Evolutionary conservation across 2,797 vertebrate genomes (phyloP).

Genomic region (Ctenosaura bakeri): DNA sequence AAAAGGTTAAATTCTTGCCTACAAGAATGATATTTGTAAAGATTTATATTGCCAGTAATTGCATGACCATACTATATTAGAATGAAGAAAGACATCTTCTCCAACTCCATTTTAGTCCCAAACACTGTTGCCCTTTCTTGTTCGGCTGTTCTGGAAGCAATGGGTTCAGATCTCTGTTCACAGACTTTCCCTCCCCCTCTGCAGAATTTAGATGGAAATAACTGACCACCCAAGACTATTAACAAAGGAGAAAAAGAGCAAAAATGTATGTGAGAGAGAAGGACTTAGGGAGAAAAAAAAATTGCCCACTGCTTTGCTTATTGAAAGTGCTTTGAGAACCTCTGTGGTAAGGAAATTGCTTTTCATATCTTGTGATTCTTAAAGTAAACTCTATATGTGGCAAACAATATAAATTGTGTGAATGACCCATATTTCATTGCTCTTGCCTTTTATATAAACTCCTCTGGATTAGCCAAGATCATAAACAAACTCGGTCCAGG

Average conservation of each 20-base stretch:
- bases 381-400: conserved; percentile 38
- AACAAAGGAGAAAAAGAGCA: no score
- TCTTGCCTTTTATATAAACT: conserved; percentile 3
- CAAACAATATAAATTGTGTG: conserved; percentile 45
- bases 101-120: no score
- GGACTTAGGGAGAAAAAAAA: not conserved
- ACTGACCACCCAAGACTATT: conserved; percentile 10
- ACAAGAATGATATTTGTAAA: no score
- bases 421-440: conserved; percentile 23
- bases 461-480: conserved; percentile 53
- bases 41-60: no score
- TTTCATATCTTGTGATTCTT: conserved; percentile 35
- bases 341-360: conserved; percentile 4
- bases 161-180: not conserved
- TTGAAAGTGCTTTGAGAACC: conserved; percentile 14
- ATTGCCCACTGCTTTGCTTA: not conserved
- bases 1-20: no score
- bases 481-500: conserved; percentile 44
- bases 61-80: no score
- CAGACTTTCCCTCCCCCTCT: not conserved
- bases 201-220: not conserved
- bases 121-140: not conserved
- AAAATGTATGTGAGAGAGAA: no score
- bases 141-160: not conserved
- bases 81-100: not conserved